Evolutionary conservation across 2,113 vertebrate species (phyloP), one percentile per base, ranked within the genome.

Genomic region (Solenodon paradoxus): DNA sequence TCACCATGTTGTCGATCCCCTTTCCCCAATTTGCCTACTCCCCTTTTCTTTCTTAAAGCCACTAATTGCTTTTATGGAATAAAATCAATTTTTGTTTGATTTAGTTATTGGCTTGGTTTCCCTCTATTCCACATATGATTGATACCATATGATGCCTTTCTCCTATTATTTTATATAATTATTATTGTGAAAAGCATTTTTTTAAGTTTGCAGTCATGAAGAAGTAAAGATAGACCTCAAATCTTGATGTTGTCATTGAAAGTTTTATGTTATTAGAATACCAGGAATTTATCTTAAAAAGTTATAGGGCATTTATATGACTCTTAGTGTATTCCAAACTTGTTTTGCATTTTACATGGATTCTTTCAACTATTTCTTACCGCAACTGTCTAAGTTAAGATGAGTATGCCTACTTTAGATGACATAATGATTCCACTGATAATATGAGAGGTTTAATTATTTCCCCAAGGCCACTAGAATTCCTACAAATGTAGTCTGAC

Each of bases 261-360:
- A 91, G 61, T 95, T 61, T 74, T 30, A 59, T 66, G 10, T 28
- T 35, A 63, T 40, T 75, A 40, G 13, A 32, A 40, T 81, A 78
- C 86, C 20, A 69, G 22, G 15, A 74, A 55, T 84, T 95, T 66
- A 7, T 86, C 71, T 90, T 51, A 92, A 92, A 86, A 84, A 63
- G 35, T 69, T 20, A 59, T 15, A 40, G 45, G 2, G 10, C 17
- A 57, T 79, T 84, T n/a, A 68, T 5, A 49, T 0, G 7, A 12
- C 26, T 69, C 38, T 51, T 51, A 55, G 9, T 88, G 5, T 51
- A 90, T 35, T 0, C 1, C 22, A n/a, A 26, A 5, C 32, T 45
- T 84, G 79, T 26, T 78, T 49, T 53, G 0, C 9, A 24, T 9
- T 61, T 87, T 55, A 13, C 16, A 30, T 66, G 20, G 51, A 64